Conservation (phyloP, 2,888 invertebrate species). For the Hyposoter didymator region DNA sequence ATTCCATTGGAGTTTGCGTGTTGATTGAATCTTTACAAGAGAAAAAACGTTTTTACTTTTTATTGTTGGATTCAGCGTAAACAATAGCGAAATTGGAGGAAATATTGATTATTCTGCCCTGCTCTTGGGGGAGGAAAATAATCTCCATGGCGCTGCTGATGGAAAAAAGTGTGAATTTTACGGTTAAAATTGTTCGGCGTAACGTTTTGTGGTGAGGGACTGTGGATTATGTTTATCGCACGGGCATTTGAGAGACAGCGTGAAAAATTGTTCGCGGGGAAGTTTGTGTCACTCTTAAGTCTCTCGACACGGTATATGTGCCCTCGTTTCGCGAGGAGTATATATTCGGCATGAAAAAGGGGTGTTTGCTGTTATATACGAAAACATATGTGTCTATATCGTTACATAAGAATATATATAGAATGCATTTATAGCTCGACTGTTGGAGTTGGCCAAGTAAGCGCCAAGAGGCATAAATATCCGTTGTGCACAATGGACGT, state of each 20-base stretch:
- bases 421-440: constrained; percentile 55
- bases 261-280: constrained; percentile 74
- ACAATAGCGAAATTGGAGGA: too few species aligned
- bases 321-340: constrained; percentile 64
- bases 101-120: too few species aligned
- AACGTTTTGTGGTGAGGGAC: constrained; percentile 53
- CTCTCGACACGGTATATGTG: constrained; percentile 42
- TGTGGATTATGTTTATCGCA: constrained; percentile 68
- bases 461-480: constrained; percentile 47
- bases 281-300: constrained; percentile 23
- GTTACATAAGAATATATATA: constrained; percentile 18
- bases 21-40: not conserved
- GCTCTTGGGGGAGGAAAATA: too few species aligned
- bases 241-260: constrained; percentile 77
- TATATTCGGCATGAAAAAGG: constrained; percentile 20
- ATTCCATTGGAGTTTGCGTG: not conserved
- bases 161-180: too few species aligned
- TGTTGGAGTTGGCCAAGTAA: constrained; percentile 50
- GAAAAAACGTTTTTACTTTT: too few species aligned
- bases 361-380: constrained; percentile 13
- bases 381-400: not conserved
- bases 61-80: too few species aligned
- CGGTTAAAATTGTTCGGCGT: too few species aligned
- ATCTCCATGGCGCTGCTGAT: too few species aligned
- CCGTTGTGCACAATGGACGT: constrained; percentile 52